These are phyloP conservation scores for Drosophila rubida DNA, from an alignment of 2,888 invertebrate species.

Conservation along the genomic window DNA sequence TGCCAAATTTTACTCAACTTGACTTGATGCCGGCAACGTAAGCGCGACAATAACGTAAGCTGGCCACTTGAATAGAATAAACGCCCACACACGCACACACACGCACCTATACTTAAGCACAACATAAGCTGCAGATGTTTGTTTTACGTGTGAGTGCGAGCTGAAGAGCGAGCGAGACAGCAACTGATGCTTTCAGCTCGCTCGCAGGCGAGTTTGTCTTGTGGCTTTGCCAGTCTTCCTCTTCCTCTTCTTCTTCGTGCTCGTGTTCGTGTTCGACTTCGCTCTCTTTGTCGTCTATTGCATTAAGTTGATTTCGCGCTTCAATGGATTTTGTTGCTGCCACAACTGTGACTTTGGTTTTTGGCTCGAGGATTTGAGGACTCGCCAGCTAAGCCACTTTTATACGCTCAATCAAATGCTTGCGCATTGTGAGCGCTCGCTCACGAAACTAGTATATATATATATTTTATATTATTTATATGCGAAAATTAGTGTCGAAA, in stretches of 20 bases:
- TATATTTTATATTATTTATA: slow-evolving; percentile 9
- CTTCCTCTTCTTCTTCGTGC: slow-evolving; percentile 38
- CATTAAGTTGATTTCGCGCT: slow-evolving; percentile 79
- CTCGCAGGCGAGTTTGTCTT: slow-evolving; percentile 30
- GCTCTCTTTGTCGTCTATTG: slow-evolving; percentile 55
- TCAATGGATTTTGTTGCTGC: slow-evolving; percentile 63
- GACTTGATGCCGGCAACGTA: background rate
- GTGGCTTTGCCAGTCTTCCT: slow-evolving; percentile 32
- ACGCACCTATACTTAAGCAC: slow-evolving; percentile 7
- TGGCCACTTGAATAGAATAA: slow-evolving; percentile 10
- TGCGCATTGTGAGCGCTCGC: slow-evolving; percentile 11
- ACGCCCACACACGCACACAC: slow-evolving; percentile 7
- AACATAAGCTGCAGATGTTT: slow-evolving; percentile 67
- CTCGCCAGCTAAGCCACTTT: slow-evolving; percentile 62
- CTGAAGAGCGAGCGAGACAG: background rate
- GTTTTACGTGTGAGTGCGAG: slow-evolving; percentile 52
- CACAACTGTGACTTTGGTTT: slow-evolving; percentile 60
- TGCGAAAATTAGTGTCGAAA: slow-evolving; percentile 42
- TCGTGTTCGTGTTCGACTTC: slow-evolving; percentile 39
- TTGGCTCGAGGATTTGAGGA: slow-evolving; percentile 28
- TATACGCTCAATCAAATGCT: slow-evolving; percentile 73
- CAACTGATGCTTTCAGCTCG: slow-evolving; percentile 3
- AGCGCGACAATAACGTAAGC: slow-evolving; percentile 42
- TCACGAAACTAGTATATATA: slow-evolving; percentile 19
- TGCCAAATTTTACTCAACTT: background rate